Conservation (phyloP, 35 echinoderm and acorn worm species). For the Apostichopus parvimensis region DNA sequence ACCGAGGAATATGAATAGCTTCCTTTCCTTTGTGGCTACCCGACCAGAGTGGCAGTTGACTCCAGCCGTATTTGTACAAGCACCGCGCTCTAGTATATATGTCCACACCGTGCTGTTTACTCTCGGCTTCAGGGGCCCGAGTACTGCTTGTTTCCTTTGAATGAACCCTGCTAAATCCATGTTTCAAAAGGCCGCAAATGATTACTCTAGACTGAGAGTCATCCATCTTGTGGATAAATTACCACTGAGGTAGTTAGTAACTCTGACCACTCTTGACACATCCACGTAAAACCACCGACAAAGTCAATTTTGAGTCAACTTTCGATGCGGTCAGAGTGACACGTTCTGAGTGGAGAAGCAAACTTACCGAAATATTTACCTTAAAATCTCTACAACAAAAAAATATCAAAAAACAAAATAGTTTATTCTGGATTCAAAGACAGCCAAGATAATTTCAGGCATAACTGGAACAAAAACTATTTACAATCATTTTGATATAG, state of each 20-base stretch:
- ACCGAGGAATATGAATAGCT: neutral
- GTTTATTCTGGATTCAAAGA: too few relatives aligned
- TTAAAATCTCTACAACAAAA: neutral
- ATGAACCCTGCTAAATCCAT: constrained; percentile 36
- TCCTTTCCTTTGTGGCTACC: neutral
- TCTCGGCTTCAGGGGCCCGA: constrained; percentile 12
- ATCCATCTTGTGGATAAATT: constrained; percentile 33
- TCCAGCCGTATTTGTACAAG: constrained; percentile 19
- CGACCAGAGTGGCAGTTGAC: neutral
- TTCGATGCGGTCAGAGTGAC: neutral
- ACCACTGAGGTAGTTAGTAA: neutral
- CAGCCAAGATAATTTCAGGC: too few relatives aligned
- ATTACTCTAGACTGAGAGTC: constrained; percentile 4
- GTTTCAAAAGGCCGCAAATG: constrained; percentile 27
- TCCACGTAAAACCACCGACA: neutral
- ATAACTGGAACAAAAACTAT: too few relatives aligned
- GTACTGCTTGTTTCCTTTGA: constrained; percentile 24
- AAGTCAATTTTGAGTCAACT: neutral
- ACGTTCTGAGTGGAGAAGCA: neutral
- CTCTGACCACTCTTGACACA: constrained; percentile 27
- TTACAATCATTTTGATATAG: too few relatives aligned
- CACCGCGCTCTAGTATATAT: neutral
- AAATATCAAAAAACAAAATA: too few relatives aligned
- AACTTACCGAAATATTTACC: neutral
- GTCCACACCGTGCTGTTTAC: constrained; percentile 20